Evolutionary conservation across 2,888 invertebrate species (phyloP).

Genomic region (Drosophila anceps): DNA sequence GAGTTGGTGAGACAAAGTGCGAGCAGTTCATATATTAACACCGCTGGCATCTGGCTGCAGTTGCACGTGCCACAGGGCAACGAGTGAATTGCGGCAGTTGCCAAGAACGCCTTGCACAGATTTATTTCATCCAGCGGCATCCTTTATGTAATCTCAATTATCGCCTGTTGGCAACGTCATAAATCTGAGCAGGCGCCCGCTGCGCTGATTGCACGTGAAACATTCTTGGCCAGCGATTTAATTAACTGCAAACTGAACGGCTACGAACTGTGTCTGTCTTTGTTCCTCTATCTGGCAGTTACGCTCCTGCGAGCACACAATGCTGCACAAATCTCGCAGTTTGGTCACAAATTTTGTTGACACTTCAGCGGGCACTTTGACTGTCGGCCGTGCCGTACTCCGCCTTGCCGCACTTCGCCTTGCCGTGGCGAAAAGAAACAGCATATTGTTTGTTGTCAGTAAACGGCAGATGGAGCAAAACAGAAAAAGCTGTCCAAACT

Average conservation of each 20-base stretch:
- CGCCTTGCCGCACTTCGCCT: neutral
- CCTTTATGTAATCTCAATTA: constrained; percentile 78
- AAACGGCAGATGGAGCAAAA: constrained; percentile 42
- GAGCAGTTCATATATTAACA: constrained; percentile 69
- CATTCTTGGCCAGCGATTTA: constrained; percentile 57
- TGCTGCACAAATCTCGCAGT: constrained; percentile 40
- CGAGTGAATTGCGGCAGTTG: constrained; percentile 61
- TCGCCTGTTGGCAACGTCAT: constrained; percentile 74
- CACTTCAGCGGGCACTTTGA: constrained; percentile 60
- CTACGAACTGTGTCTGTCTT: constrained; percentile 37
- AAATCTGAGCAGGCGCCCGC: constrained; percentile 55
- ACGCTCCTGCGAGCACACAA: constrained; percentile 44
- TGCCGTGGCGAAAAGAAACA: constrained; percentile 16
- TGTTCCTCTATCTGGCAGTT: constrained; percentile 42
- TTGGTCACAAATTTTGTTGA: constrained; percentile 53
- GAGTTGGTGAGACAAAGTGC: neutral
- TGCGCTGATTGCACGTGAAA: constrained; percentile 63
- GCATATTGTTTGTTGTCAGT: constrained; percentile 51
- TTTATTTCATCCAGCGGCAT: constrained; percentile 66
- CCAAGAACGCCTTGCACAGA: constrained; percentile 58
- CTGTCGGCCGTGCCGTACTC: neutral
- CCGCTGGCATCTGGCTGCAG: constrained; percentile 69
- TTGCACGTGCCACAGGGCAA: constrained; percentile 69
- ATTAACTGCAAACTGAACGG: constrained; percentile 61
- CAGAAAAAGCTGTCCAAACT: constrained; percentile 48